phyloP scores from a whole-genome alignment of 1,140 invertebrate genomes.

The Bombus consobrinus region DNA sequence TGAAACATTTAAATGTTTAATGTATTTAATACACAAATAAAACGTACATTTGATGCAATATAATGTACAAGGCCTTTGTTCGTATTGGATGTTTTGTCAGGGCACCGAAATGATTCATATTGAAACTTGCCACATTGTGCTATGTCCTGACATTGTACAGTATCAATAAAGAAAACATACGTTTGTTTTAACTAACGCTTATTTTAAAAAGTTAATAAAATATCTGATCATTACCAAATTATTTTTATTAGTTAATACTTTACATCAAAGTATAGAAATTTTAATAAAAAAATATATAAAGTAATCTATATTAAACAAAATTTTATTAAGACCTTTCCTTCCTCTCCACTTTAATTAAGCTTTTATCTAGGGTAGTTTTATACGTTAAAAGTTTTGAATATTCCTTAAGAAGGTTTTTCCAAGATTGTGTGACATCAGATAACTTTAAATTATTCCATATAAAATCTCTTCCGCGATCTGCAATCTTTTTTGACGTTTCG shows the following conservation, averaged over 20 bases:
- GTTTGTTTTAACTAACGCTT: constrained; percentile 54
- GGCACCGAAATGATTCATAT: constrained; percentile 66
- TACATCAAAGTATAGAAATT: constrained; percentile 30
- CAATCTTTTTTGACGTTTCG: constrained; percentile 89
- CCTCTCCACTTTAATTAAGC: constrained; percentile 83
- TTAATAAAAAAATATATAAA: constrained; percentile 42
- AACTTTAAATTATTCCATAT: constrained; percentile 93
- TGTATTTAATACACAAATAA: not conserved
- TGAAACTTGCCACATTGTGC: constrained; percentile 70
- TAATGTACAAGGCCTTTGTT: constrained; percentile 54
- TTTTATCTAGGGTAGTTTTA: constrained; percentile 84
- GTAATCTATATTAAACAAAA: constrained; percentile 15
- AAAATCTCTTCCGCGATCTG: constrained; percentile 91
- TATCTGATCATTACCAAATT: constrained; percentile 28
- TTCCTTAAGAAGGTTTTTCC: constrained; percentile 90
- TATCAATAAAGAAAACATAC: constrained; percentile 68
- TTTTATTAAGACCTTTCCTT: constrained; percentile 40
- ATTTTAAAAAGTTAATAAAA: constrained; percentile 29
- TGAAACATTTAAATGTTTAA: constrained; percentile 12
- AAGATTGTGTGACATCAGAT: constrained; percentile 93
- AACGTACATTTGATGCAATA: not conserved
- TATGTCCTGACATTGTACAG: constrained; percentile 72
- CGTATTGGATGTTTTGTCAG: constrained; percentile 42
- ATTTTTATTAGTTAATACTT: constrained; percentile 34
- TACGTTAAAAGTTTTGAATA: constrained; percentile 92